Evolutionary conservation across 2,888 invertebrate species (phyloP).

Genomic region (Philonicus albiceps): DNA sequence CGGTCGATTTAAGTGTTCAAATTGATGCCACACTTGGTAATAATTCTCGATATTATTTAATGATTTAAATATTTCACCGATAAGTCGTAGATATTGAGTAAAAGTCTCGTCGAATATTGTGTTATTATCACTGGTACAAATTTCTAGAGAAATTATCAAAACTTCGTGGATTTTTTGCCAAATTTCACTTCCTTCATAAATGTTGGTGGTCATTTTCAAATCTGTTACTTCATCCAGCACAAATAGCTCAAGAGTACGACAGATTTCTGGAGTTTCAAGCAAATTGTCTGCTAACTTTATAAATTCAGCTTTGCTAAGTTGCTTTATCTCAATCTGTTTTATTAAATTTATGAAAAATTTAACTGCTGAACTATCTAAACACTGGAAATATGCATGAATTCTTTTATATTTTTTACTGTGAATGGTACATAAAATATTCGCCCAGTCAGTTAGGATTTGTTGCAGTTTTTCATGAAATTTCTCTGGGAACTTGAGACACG

Average conservation of each 20-base stretch:
- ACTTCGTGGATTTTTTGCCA: constrained; percentile 26
- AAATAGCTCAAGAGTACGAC: constrained; percentile 14
- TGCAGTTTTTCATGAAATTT: background rate
- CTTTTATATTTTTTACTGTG: background rate
- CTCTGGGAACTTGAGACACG: background rate
- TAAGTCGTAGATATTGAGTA: background rate
- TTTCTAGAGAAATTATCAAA: background rate
- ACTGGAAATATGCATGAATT: background rate
- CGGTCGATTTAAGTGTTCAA: background rate
- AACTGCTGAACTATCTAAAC: background rate
- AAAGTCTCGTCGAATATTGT: background rate
- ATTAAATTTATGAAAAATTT: constrained; percentile 1
- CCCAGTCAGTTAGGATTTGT: background rate
- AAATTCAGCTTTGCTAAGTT: background rate
- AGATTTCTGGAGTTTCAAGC: constrained; percentile 5
- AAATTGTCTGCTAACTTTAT: background rate
- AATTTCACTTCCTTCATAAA: background rate
- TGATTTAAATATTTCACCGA: constrained; percentile 32
- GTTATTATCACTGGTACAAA: background rate
- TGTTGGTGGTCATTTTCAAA: background rate
- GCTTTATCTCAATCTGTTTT: background rate
- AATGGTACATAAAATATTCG: background rate
- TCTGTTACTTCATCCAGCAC: constrained; percentile 1
- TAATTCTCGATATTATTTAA: constrained; percentile 5
- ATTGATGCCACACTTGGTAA: constrained; percentile 42